Conservation (phyloP, 2,797 vertebrate species). For the Sebastes miniatus region DNA sequence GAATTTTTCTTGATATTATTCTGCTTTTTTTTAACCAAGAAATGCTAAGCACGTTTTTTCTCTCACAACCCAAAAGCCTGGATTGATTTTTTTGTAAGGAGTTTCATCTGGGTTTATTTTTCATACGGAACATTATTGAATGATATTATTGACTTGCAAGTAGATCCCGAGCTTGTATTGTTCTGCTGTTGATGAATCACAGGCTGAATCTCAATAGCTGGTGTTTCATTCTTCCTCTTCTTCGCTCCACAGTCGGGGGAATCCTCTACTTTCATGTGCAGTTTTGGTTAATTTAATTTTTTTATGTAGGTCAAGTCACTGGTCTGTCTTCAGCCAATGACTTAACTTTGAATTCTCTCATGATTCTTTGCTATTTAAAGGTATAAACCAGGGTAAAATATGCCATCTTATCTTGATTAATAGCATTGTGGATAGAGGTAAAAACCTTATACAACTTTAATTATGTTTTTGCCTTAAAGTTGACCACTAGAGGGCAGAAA, state of each 20-base stretch:
- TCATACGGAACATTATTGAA: neutral
- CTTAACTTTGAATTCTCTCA: neutral
- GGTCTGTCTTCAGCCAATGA: neutral
- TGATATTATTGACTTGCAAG: neutral
- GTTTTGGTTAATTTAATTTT: neutral
- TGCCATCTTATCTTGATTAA: neutral
- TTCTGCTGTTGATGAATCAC: neutral
- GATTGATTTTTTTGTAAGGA: neutral
- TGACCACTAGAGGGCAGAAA: neutral
- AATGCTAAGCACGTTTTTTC: neutral
- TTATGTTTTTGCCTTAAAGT: neutral
- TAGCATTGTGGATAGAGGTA: neutral
- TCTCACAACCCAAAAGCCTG: neutral
- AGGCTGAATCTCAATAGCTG: neutral
- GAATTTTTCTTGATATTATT: neutral
- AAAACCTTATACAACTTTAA: neutral
- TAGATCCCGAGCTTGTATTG: neutral
- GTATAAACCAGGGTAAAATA: neutral
- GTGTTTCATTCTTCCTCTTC: neutral
- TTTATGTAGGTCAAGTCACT: neutral
- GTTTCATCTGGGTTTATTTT: neutral
- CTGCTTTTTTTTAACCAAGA: too few species aligned
- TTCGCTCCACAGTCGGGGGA: neutral
- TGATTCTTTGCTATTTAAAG: neutral
- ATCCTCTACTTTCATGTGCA: neutral